These are phyloP conservation scores for Bicyclus anynana DNA, from an alignment of 1,140 invertebrate genomes.

Conservation along the genomic window DNA sequence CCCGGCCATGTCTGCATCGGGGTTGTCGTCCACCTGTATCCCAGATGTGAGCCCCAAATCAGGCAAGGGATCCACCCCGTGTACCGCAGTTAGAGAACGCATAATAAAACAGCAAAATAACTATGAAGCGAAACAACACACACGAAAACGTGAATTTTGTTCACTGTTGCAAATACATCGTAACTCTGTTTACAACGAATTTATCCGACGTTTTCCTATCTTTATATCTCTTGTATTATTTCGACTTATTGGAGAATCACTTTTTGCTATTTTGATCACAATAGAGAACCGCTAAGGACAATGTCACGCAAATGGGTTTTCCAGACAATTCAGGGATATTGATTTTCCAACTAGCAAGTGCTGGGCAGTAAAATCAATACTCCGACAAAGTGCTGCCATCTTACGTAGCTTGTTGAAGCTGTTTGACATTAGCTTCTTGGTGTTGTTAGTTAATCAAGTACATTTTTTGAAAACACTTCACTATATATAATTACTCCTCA, in stretches of 20 bases:
- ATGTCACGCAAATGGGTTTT: conserved; percentile 49
- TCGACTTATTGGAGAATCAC: too few relatives aligned
- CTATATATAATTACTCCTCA: background rate
- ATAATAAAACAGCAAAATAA: conserved; percentile 74
- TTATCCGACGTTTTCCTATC: background rate
- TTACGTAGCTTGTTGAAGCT: conserved; percentile 12
- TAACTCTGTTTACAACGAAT: conserved; percentile 14
- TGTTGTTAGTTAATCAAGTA: background rate
- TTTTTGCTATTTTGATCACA: conserved; percentile 26
- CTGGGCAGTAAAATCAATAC: conserved; percentile 66
- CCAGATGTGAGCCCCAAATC: conserved; percentile 56
- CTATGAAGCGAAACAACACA: conserved; percentile 60
- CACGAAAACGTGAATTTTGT: conserved; percentile 51
- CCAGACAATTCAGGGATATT: conserved; percentile 56
- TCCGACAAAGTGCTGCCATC: conserved; percentile 45
- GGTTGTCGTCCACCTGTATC: conserved; percentile 46
- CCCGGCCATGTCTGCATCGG: conserved; percentile 83
- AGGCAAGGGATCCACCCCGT: conserved; percentile 66
- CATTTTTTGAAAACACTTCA: too few relatives aligned
- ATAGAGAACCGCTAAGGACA: conserved; percentile 26
- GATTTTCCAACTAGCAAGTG: conserved; percentile 47
- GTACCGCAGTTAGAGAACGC: conserved; percentile 65
- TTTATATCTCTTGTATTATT: too few relatives aligned
- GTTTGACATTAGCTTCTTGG: background rate
- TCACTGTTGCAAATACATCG: conserved; percentile 53